Evolutionary conservation across 2,797 vertebrate species (phyloP).

Genomic region (Momotus momota): DNA sequence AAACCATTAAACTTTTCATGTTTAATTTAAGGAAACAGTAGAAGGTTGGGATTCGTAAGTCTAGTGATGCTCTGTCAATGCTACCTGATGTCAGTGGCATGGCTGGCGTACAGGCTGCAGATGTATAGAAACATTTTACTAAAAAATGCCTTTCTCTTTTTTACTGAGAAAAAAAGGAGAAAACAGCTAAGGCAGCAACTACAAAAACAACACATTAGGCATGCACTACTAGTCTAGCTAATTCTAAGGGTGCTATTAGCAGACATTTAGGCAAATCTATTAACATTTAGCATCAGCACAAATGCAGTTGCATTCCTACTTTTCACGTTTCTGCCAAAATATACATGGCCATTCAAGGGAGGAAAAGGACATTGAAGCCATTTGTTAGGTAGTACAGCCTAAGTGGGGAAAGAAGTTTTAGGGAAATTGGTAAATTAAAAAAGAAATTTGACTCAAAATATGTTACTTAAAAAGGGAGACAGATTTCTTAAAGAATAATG

Average conservation of each 20-base stretch:
- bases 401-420: background rate
- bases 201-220: constrained; percentile 76
- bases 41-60: constrained; percentile 75
- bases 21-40: constrained; percentile 81
- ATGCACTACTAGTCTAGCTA: constrained; percentile 78
- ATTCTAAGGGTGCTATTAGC: constrained; percentile 79
- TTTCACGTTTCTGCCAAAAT: constrained; percentile 73
- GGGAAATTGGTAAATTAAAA: background rate
- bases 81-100: background rate
- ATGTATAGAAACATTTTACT: background rate
- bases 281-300: constrained; percentile 80
- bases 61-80: constrained; percentile 69
- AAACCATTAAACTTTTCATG: constrained; percentile 79
- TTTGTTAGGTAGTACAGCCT: constrained; percentile 28
- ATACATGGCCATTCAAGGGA: constrained; percentile 43
- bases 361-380: background rate
- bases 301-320: constrained; percentile 59
- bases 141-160: constrained; percentile 24
- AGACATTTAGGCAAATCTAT: constrained; percentile 78
- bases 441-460: background rate
- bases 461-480: background rate
- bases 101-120: constrained; percentile 48
- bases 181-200: constrained; percentile 73
- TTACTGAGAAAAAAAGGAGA: constrained; percentile 1
- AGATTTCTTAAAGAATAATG: background rate